Base-by-base conservation (phyloP, 2,888 invertebrate species). In the Brachypalpus laphriformis region DNA sequence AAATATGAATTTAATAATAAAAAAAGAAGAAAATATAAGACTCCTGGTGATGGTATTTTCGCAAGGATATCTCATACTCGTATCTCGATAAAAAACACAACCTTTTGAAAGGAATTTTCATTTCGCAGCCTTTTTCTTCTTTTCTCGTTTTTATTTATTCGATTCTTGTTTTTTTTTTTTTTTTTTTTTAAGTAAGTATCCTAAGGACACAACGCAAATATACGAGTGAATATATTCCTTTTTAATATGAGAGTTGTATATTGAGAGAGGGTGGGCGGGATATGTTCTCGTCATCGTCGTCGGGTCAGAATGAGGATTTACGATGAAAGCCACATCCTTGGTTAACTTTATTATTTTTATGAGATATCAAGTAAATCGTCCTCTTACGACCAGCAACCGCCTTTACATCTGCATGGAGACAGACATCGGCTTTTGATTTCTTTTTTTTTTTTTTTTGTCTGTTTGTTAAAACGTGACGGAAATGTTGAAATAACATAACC, bases 291-390 rank as follows among this genome's bases (percentile, higher is more conserved):
- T 56, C 34, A 40, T 71, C 31, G 22, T 28, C 9, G 77, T 56
- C 45, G 59, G 82, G 61, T 83, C 82, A 78, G n/a, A 47, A 61
- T 40, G 76, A 59, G 66, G 72, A 72, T 78, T 82, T 68, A 74
- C 68, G 72, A 61, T 42, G 72, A 83, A 66, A 72, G 72, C 66
- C 72, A 77, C 66, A 77, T 77, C 72, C 82, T 68, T 83, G 82
- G 68, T 78, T 83, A 56, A 68, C 68, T 83, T 78, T 83, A 83
- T 83, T 83, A 83, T 74, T 83, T 83, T 83, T 83, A 83, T 77
- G 68, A 70, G 77, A 78, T 49, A 83, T 83, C 78, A 83, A 83
- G 82, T 83, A 78, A 83, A 78, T 74, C 82, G 82, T 83, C 68
- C 61, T 74, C 61, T 82, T 61, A 68, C 45, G 61, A 70, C 18